Evolutionary conservation across 2,888 invertebrate genomes (phyloP), one percentile per base, ranked within the genome.

Genomic region (Ischnura elegans): DNA sequence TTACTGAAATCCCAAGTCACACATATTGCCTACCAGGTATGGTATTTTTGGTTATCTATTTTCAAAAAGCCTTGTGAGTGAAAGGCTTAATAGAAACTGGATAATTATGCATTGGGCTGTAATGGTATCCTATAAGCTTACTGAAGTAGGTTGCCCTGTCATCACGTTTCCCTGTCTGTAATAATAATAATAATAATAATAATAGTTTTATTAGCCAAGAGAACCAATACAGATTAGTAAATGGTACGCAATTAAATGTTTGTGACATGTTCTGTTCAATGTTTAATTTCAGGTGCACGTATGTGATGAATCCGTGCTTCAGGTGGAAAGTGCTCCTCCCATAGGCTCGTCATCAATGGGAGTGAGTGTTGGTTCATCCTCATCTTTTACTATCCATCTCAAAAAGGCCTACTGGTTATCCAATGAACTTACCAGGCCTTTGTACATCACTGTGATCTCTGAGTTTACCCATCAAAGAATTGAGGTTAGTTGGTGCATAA

Each of bases 401-500:
- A 61, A 90, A 21, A 90, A 90, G 43, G 90, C 55, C 10, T 90
- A 61, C 55, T 90, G 90, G 90, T 90, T 66, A 43, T 90, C 90
- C 36, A 51, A 61, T 90, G 90, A 90, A 16, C 43, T 90, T 16
- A 66, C 61, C n/a, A 61, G 90, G 43, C 61, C 90, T 3, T 66
- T 90, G 90, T 90, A 45, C 61, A 61, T 90, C 61, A 90, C 43
- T 16, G 61, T 90, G 61, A n/a, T 90, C 4, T 90, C 90, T 0
- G 90, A 90, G 36, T 90, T 61, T 43, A 90, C 90, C 4, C 90
- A 90, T 61, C 90, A 90, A 66, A 90, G 61, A n/a, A 61, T 90
- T 66, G 90, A 90, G 61, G 90, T 90, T 25, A 55, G 87, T 55
- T 8, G 51, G 5, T n/a, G n/a, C n/a, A n/a, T n/a, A n/a, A n/a